These are phyloP conservation scores for Dilophus febrilis DNA, from an alignment of 2,888 invertebrate species.

Conservation along the genomic window DNA sequence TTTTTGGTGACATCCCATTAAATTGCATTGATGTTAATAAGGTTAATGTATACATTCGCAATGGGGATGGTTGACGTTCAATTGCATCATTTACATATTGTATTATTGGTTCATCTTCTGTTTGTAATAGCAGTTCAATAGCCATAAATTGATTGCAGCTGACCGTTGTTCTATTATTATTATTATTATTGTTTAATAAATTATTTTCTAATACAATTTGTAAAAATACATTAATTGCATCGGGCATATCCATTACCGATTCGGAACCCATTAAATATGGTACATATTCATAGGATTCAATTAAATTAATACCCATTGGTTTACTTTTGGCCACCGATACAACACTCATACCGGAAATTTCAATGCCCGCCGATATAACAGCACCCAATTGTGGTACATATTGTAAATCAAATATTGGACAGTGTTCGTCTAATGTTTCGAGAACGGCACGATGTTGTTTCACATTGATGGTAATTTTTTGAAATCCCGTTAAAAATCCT, in stretches of 20 bases:
- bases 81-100: constrained; percentile 35
- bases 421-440: constrained; percentile 16
- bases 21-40: too few species aligned
- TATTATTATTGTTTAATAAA: too few species aligned
- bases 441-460: constrained; percentile 34
- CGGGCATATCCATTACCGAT: constrained; percentile 16
- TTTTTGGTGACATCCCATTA: too few species aligned
- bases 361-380: constrained; percentile 42
- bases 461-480: constrained; percentile 44
- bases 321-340: constrained; percentile 46
- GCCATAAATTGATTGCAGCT: constrained; percentile 18
- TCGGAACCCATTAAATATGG: constrained; percentile 35
- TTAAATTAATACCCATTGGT: constrained; percentile 43
- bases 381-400: constrained; percentile 7
- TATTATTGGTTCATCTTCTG: constrained; percentile 31
- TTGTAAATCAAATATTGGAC: constrained; percentile 8
- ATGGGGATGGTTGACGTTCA: constrained; percentile 42
- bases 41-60: constrained; percentile 33
- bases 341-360: constrained; percentile 51
- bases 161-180: too few species aligned
- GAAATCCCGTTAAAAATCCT: constrained; percentile 51
- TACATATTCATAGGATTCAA: constrained; percentile 52
- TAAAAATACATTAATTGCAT: constrained; percentile 35
- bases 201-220: constrained; percentile 53
- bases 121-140: constrained; percentile 34